A percentile compares a stretch with the other conserved stretches of the same genome.
phyloP scores from a whole-genome alignment of 2,888 invertebrate species.

The Hoplodrina blanda region DNA sequence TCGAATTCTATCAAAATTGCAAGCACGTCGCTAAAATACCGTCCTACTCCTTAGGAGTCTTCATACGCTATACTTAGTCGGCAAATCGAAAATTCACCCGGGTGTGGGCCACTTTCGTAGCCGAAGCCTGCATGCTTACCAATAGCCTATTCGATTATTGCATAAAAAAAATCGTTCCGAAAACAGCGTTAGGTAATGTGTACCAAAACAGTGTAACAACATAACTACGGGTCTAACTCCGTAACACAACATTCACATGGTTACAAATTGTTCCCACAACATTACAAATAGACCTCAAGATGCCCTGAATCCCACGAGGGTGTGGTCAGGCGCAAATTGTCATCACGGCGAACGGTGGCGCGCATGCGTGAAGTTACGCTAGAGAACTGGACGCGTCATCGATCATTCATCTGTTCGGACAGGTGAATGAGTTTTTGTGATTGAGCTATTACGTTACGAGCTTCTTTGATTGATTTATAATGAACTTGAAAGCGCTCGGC shows the following conservation, averaged over 20 bases:
- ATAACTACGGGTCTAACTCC: slow-evolving; percentile 25
- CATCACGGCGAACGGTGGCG: slow-evolving; percentile 6
- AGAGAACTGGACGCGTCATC: slow-evolving; percentile 41
- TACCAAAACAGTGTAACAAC: slow-evolving; percentile 25
- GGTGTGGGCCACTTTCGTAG: background rate
- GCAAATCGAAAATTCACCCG: no score
- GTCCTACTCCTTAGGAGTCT: no score
- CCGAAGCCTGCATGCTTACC: background rate
- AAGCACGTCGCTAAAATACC: background rate
- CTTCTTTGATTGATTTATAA: slow-evolving; percentile 43
- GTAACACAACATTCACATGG: slow-evolving; percentile 27
- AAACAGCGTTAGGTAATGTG: slow-evolving; percentile 10
- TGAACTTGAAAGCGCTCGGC: slow-evolving; percentile 22
- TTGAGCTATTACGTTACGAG: slow-evolving; percentile 36
- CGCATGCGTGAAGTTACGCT: slow-evolving; percentile 29
- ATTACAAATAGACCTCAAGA: slow-evolving; percentile 31
- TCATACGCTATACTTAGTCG: no score
- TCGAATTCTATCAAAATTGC: background rate
- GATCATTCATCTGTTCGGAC: slow-evolving; percentile 40
- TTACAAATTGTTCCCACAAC: slow-evolving; percentile 38
- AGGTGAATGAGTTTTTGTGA: slow-evolving; percentile 27
- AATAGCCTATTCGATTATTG: background rate
- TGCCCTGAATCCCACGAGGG: slow-evolving; percentile 58
- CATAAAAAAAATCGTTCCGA: slow-evolving; percentile 2
- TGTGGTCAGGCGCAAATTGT: slow-evolving; percentile 45